Base-by-base conservation (phyloP, 2,113 vertebrate genomes). In the Ia io region DNA sequence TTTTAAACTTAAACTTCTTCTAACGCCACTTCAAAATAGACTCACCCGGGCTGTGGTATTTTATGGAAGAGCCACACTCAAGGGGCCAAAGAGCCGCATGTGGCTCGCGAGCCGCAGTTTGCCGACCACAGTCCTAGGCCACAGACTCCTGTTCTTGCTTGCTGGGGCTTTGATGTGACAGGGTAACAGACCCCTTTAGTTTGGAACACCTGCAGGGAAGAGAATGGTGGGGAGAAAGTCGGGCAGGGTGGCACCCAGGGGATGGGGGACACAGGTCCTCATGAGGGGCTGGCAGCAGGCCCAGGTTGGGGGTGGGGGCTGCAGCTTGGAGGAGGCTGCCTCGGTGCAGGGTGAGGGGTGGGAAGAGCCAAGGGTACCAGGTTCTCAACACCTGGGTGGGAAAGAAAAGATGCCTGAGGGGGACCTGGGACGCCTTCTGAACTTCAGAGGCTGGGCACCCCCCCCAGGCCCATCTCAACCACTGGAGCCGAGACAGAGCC, bases 401-500 rank as follows among this genome's bases (percentile, higher is more conserved):
- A 32, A 22, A 44, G n/a, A 17, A 53, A 22, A 40, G 30, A 49
- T 1, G 4, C 28, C 17, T 37, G 65, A 13, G 10, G n/a, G 2
- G 67, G 67, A 17, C 28, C 25, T 23, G 25, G 3, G 1, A 32
- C 4, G 7, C 12, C 32, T 47, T 67, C 32, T 1, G 51, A 20
- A 22, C 32, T 7, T 18, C 51, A 30, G 12, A n/a, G 37, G 47
- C 44, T 70, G n/a, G 88, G 9, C 7, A 0, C 22, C 1, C 1
- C 1, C 1, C 49, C 6, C 14, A 9, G 37, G 30, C 30, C 37
- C 30, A 23, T 85, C 22, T 59, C 47, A 2, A 5, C 2, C 0
- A 5, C 56, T 7, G 3, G 56, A 53, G 51, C 51, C 51, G 1
- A 51, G 49, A 3, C 1, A 2, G 51, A 53, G 6, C 49, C 23